Evolutionary conservation across 2,797 vertebrate species (phyloP).

Genomic region (Sebastes baramenuke): DNA sequence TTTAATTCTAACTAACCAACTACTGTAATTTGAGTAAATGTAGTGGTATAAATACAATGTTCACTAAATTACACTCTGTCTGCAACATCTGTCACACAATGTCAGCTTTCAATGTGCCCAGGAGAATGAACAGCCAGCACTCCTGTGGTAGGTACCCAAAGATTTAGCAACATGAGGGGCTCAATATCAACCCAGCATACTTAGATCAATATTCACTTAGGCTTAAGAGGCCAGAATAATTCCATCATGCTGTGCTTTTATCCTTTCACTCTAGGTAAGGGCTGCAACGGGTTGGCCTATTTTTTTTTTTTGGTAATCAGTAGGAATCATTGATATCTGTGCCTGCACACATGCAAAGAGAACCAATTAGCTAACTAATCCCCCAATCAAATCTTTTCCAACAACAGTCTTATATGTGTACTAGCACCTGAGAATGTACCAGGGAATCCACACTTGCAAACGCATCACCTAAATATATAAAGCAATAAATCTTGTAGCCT

Average conservation of each 20-base stretch:
- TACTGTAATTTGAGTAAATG: neutral
- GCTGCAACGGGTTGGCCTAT: conserved; percentile 32
- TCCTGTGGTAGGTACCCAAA: conserved; percentile 47
- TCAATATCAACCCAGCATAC: conserved; percentile 66
- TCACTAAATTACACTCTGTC: neutral
- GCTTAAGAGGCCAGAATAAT: conserved; percentile 73
- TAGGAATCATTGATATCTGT: conserved; percentile 64
- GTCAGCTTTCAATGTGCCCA: conserved; percentile 8
- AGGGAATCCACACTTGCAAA: conserved; percentile 1
- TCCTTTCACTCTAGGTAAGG: conserved; percentile 56
- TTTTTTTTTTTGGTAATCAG: conserved; percentile 56
- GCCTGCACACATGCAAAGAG: conserved; percentile 53
- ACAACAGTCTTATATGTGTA: neutral
- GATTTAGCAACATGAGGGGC: conserved; percentile 64
- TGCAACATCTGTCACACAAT: conserved; percentile 11
- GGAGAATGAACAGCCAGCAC: conserved; percentile 37
- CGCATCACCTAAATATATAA: neutral
- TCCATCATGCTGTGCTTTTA: conserved; percentile 69
- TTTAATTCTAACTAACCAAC: neutral
- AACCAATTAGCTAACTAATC: conserved; percentile 60
- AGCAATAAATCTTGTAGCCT: neutral
- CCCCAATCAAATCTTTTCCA: conserved; percentile 13
- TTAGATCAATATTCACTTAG: conserved; percentile 79
- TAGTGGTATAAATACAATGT: neutral
- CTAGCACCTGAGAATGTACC: neutral